phyloP scores from a whole-genome alignment of 1,140 invertebrate genomes.

The Tachypleus tridentatus region DNA sequence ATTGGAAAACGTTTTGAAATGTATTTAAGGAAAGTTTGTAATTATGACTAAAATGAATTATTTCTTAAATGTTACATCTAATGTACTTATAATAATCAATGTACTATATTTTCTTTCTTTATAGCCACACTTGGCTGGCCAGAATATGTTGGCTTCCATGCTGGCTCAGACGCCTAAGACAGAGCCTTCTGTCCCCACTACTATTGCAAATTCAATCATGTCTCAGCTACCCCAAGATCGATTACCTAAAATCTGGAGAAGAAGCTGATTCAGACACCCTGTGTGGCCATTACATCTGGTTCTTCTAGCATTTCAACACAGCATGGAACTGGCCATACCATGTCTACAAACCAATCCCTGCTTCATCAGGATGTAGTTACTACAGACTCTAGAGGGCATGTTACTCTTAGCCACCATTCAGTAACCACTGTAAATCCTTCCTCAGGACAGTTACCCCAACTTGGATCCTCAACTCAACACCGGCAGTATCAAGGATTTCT shows the following conservation, averaged over 20 bases:
- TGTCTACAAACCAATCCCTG: neutral
- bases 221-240: slow-evolving; percentile 20
- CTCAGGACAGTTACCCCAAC: too few species aligned
- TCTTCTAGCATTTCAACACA: neutral
- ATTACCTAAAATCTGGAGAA: slow-evolving; percentile 22
- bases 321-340: too few species aligned
- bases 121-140: slow-evolving; percentile 12
- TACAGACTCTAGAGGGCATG: slow-evolving; percentile 12
- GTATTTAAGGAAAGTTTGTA: too few species aligned
- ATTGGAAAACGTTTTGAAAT: too few species aligned
- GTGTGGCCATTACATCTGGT: neutral
- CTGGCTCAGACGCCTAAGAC: slow-evolving; percentile 21
- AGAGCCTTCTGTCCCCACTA: slow-evolving; percentile 12
- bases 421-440: neutral
- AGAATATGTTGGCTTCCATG: slow-evolving; percentile 24
- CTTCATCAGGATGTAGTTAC: slow-evolving; percentile 17
- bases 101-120: too few species aligned
- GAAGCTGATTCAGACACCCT: slow-evolving; percentile 13
- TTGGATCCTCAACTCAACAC: neutral
- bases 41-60: too few species aligned
- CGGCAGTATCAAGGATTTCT: neutral
- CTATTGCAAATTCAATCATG: slow-evolving; percentile 18
- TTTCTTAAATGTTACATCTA: too few species aligned
- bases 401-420: slow-evolving; percentile 10
- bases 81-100: too few species aligned